These are phyloP conservation scores for Rhinoptilus africanus DNA, from an alignment of 2,113 vertebrate genomes.

Conservation along the genomic window DNA sequence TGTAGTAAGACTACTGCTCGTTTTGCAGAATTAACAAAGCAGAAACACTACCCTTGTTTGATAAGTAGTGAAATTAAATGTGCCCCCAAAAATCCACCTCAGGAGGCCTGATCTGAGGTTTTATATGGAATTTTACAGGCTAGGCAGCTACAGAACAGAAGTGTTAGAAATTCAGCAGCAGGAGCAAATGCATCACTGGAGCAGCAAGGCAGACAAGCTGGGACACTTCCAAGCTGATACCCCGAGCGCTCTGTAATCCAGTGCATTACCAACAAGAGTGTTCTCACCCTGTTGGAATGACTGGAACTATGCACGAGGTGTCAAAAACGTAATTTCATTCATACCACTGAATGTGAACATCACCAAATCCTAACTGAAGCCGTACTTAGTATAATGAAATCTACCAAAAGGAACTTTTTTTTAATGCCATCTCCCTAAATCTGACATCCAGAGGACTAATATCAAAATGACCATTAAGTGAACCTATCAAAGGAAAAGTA, in stretches of 20 bases:
- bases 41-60: not conserved
- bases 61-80: not conserved
- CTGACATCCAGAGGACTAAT: not conserved
- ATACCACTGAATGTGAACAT: not conserved
- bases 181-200: not conserved
- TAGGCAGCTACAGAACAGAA: not conserved
- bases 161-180: not conserved
- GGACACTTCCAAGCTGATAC: not conserved
- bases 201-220: not conserved
- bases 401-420: not conserved
- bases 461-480: not conserved
- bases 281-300: not conserved
- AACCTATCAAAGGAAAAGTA: not conserved
- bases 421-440: not conserved
- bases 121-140: conserved; percentile 2
- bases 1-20: not conserved
- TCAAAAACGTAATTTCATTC: not conserved
- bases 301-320: not conserved
- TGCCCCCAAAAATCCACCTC: not conserved
- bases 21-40: conserved; percentile 16
- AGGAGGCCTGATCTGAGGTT: not conserved
- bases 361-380: not conserved
- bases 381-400: not conserved
- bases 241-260: not conserved
- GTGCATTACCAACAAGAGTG: not conserved